Conservation (phyloP, 2,113 vertebrate species). For the Odocoileus virginianus region DNA sequence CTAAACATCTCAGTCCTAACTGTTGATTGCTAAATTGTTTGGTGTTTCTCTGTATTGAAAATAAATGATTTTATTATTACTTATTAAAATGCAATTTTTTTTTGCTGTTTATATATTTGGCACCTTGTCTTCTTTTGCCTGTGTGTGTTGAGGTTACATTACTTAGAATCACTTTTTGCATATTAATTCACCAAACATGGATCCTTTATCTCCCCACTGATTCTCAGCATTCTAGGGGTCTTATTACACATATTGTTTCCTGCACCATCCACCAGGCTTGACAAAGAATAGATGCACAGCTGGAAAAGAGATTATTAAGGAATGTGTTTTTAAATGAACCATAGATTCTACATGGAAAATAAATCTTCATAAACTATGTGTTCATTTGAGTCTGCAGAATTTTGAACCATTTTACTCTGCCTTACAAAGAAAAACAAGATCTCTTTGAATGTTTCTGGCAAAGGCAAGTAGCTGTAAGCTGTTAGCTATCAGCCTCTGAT, state of each 20-base stretch:
- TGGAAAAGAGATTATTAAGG: conserved; percentile 19
- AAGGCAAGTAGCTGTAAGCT: conserved; percentile 20
- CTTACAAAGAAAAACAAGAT: conserved; percentile 34
- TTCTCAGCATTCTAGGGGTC: neutral
- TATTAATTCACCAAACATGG: neutral
- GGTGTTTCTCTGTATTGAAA: neutral
- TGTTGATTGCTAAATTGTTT: neutral
- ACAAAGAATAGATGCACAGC: neutral
- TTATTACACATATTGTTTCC: neutral
- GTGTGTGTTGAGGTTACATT: neutral
- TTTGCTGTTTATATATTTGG: neutral
- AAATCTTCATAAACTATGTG: conserved; percentile 33
- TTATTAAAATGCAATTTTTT: neutral
- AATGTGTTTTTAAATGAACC: conserved; percentile 8
- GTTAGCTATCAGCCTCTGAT: conserved; percentile 37
- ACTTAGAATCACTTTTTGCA: neutral
- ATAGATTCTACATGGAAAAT: conserved; percentile 35
- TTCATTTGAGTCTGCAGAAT: conserved; percentile 21
- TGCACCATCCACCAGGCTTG: neutral
- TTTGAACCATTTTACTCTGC: neutral
- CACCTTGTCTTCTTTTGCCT: neutral
- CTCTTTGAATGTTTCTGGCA: conserved; percentile 22
- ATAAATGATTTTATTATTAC: conserved; percentile 7
- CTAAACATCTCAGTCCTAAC: neutral
- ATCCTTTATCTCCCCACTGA: neutral